phyloP scores from a whole-genome alignment of 2,888 invertebrate species.

The Agrochola circellaris region DNA sequence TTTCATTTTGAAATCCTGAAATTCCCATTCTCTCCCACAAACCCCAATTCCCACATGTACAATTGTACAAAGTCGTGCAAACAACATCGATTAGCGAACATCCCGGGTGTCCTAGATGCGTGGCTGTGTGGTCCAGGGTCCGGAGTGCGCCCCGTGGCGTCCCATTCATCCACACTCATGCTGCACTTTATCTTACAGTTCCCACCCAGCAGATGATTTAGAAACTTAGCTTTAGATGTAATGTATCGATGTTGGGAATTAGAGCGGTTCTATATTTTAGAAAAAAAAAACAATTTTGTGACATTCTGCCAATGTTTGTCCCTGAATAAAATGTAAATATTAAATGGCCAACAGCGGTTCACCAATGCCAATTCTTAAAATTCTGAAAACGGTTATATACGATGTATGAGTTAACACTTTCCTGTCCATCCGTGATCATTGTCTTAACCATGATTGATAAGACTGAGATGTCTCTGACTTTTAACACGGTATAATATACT shows the following conservation, averaged over 20 bases:
- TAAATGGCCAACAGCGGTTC: not conserved
- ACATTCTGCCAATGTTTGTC: not conserved
- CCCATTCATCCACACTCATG: constrained; percentile 66
- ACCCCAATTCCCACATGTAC: constrained; percentile 42
- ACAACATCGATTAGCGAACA: constrained; percentile 61
- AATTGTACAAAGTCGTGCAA: constrained; percentile 54
- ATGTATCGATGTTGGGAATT: constrained; percentile 10
- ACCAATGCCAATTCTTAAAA: not conserved
- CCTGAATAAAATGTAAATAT: too few relatives aligned
- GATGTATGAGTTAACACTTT: not conserved
- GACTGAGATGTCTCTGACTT: not conserved
- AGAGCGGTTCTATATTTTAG: not conserved
- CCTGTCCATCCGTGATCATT: too few relatives aligned
- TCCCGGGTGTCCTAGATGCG: constrained; percentile 67
- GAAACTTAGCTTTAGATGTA: constrained; percentile 35
- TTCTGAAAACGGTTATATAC: not conserved
- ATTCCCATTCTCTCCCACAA: not conserved
- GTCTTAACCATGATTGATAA: too few relatives aligned
- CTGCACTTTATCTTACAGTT: constrained; percentile 55
- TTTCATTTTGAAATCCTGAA: not conserved
- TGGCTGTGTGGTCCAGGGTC: constrained; percentile 66
- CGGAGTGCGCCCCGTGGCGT: constrained; percentile 68
- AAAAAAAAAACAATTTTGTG: not conserved
- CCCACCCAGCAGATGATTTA: constrained; percentile 61
- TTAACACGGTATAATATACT: not conserved